Conservation (phyloP, 2,888 invertebrate species). For the Marasmarcha lunaedactyla region DNA sequence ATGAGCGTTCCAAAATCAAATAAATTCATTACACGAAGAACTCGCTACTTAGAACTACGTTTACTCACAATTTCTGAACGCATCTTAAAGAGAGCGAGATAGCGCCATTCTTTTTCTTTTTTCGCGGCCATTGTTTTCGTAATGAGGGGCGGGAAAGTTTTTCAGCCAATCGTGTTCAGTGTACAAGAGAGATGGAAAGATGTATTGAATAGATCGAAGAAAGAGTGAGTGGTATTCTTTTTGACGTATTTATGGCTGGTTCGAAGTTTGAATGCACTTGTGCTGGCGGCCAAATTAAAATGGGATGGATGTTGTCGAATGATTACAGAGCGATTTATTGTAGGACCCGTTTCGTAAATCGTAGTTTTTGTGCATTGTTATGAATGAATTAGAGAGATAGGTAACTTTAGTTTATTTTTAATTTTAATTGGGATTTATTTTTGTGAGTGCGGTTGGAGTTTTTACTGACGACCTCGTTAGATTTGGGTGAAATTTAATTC, state of each 20-base stretch:
- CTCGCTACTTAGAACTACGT: conserved; percentile 35
- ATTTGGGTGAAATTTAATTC: no score
- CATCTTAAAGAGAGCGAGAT: conserved; percentile 14
- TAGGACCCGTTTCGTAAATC: no score
- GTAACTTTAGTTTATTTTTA: no score
- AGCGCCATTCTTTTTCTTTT: conserved; percentile 18
- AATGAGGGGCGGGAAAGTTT: conserved; percentile 39
- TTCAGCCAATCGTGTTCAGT: conserved; percentile 29
- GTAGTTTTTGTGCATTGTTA: no score
- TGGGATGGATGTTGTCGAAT: no score
- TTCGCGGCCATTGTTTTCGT: conserved; percentile 31
- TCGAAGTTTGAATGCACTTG: conserved; percentile 14
- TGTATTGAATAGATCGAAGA: conserved; percentile 20
- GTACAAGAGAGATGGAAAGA: conserved; percentile 23
- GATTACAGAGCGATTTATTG: no score
- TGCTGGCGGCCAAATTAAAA: conserved; percentile 11
- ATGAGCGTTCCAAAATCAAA: conserved; percentile 17
- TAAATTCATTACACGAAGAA: conserved; percentile 28
- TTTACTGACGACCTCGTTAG: no score
- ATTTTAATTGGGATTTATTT: no score
- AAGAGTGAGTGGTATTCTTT: conserved; percentile 21
- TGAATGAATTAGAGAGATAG: background rate
- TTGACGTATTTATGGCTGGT: conserved; percentile 21
- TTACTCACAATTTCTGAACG: conserved; percentile 24
- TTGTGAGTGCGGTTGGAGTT: no score